phyloP scores from a whole-genome alignment of 2,888 invertebrate genomes.

The Scrobipalpa costella region DNA sequence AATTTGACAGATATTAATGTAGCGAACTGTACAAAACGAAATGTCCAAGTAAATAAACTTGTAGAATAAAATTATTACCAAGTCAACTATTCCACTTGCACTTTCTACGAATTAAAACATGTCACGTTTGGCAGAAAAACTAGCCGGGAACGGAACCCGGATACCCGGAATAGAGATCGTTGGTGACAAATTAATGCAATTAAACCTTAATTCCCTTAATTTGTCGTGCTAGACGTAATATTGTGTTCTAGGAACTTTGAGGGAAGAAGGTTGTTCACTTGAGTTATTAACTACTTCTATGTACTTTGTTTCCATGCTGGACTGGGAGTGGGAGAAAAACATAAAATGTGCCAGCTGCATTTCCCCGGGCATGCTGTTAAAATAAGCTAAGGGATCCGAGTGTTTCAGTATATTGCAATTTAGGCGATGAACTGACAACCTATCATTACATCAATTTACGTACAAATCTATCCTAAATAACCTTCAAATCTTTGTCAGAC shows the following conservation, averaged over 20 bases:
- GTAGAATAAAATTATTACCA: neutral
- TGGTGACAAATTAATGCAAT: slow-evolving; percentile 20
- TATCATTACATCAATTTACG: too few relatives aligned
- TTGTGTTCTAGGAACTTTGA: neutral
- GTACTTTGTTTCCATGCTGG: too few relatives aligned
- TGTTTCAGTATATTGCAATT: too few relatives aligned
- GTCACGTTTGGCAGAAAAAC: slow-evolving; percentile 32
- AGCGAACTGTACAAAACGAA: neutral
- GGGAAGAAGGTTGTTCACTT: slow-evolving; percentile 1
- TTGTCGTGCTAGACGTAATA: neutral
- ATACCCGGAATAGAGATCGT: slow-evolving; percentile 30
- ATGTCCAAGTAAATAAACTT: neutral
- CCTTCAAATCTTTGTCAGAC: too few relatives aligned
- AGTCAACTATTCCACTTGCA: slow-evolving; percentile 9
- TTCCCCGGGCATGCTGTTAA: too few relatives aligned
- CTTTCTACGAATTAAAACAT: slow-evolving; percentile 23
- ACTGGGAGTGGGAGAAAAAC: too few relatives aligned
- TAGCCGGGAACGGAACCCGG: slow-evolving; percentile 31
- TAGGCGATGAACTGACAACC: too few relatives aligned
- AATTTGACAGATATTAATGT: too few relatives aligned
- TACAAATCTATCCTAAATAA: too few relatives aligned
- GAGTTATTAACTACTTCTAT: too few relatives aligned
- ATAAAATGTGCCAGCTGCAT: too few relatives aligned
- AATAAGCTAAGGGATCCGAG: too few relatives aligned
- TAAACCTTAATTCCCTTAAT: slow-evolving; percentile 7